Evolutionary conservation across 2,888 invertebrate species (phyloP), one percentile per base, ranked within the genome.

Genomic region (Cecidostiba fungosa): DNA sequence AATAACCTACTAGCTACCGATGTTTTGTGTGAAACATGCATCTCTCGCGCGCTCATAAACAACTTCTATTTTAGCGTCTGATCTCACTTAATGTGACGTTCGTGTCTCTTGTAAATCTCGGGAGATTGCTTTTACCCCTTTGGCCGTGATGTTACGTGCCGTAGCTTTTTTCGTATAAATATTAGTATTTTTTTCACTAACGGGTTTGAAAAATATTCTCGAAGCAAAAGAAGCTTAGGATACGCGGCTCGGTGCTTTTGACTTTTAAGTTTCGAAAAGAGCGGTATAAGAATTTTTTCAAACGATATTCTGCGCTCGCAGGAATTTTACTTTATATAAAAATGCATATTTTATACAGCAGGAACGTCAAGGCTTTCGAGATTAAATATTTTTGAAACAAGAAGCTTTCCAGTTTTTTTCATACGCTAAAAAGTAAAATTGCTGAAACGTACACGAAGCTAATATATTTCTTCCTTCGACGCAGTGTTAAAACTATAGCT

Each of bases 1-100:
- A 70, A 85, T 85, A 84, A 82, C 43, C 77, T 59, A 1, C 54
- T 47, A 77, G 77, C 32, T 82, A 77, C 77, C 69, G 62, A 74
- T 66, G 62, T 77, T 77, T 66, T n/a, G 54, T n/a, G 54, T 78
- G 70, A 79, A 77, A 81, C 81, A 78, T 77, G 86, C 76, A 19
- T 4, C 16, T 19, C 47, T 6, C 54, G 50, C n/a, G 29, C 14
- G 23, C 54, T n/a, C 83, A 59, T 88, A 88, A 87, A 86, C 84
- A 85, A 69, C 72, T 69, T 88, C 85, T 89, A 87, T 88, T 89
- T 88, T 86, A 87, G 86, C 87, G 86, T 88, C 88, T 90, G 90
- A 89, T 90, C 90, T 89, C 85, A 62, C 81, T 90, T 90, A 91
- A 92, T 90, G 90, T 90, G 89, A 88, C 89, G 90, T 89, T 90